Percentiles rank a stretch among this genome's conserved stretches.
Conservation (phyloP, 1,140 invertebrate species). For the Eumeta japonica region DNA sequence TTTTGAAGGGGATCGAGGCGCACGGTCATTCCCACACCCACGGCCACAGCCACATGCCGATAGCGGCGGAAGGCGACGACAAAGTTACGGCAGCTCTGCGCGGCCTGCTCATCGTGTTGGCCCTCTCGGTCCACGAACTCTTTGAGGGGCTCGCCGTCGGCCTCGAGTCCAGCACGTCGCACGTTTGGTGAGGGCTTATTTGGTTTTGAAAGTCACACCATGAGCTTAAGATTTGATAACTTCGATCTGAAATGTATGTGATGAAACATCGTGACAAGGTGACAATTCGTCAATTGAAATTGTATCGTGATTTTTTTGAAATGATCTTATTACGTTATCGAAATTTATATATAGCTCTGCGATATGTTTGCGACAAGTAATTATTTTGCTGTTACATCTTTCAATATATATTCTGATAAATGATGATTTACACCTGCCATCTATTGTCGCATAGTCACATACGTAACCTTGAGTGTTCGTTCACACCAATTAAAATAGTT, state of each 20-base stretch:
- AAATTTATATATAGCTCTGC: too few species aligned
- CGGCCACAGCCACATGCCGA: constrained; percentile 49
- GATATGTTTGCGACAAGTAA: too few species aligned
- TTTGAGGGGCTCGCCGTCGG: constrained; percentile 91
- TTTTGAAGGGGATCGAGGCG: too few species aligned
- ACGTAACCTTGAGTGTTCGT: too few species aligned
- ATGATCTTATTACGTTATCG: too few species aligned
- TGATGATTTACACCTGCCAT: constrained; percentile 13
- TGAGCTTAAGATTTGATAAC: too few species aligned
- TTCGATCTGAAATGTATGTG: neutral
- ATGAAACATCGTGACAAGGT: too few species aligned
- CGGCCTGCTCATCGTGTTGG: constrained; percentile 78
- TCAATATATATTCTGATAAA: neutral
- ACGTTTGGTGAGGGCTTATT: constrained; percentile 66
- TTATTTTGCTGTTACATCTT: too few species aligned
- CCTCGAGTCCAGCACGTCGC: constrained; percentile 65
- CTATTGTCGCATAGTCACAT: constrained; percentile 13
- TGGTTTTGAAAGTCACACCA: neutral
- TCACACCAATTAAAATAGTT: too few species aligned
- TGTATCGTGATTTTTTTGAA: too few species aligned
- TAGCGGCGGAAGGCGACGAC: constrained; percentile 46
- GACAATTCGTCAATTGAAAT: constrained; percentile 2
- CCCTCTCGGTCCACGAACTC: constrained; percentile 85
- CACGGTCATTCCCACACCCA: constrained; percentile 57
- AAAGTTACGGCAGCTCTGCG: constrained; percentile 67